Evolutionary conservation across 1,140 invertebrate genomes (phyloP).

Genomic region (Chlorops oryzae): DNA sequence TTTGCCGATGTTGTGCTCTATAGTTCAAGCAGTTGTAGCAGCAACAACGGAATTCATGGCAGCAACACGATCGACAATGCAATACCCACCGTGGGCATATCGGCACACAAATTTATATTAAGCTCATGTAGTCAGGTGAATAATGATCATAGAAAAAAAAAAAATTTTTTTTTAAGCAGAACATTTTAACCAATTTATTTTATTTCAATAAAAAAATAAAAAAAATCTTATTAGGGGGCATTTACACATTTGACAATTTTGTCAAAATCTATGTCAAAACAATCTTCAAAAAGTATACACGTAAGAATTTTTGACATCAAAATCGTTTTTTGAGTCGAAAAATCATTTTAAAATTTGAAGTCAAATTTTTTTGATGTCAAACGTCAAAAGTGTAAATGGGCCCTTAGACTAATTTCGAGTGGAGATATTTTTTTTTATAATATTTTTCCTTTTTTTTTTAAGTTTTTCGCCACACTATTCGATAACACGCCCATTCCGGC

Average conservation of each 20-base stretch:
- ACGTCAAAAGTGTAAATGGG: too few species aligned
- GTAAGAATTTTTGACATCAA: too few species aligned
- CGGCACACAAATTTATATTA: constrained; percentile 79
- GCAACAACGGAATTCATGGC: constrained; percentile 26
- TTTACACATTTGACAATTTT: too few species aligned
- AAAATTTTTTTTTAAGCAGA: background rate
- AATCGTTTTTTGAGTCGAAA: too few species aligned
- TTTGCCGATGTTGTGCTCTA: constrained; percentile 80
- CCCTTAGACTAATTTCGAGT: too few species aligned
- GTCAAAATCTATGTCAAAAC: too few species aligned
- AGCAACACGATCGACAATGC: constrained; percentile 22
- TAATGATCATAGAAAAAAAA: background rate
- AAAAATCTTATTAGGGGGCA: too few species aligned
- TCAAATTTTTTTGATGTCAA: too few species aligned
- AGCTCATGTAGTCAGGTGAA: constrained; percentile 63
- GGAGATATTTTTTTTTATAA: constrained; percentile 13
- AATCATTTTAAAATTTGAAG: too few species aligned
- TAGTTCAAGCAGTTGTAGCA: constrained; percentile 50
- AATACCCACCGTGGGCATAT: constrained; percentile 57
- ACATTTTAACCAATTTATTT: background rate
- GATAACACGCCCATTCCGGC: constrained; percentile 44
- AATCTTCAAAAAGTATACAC: too few species aligned
- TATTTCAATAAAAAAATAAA: background rate
- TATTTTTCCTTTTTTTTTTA: constrained; percentile 45
- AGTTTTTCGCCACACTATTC: constrained; percentile 47